These are phyloP conservation scores for Dufourea novaeangliae DNA, from an alignment of 1,140 invertebrate genomes.

Conservation along the genomic window DNA sequence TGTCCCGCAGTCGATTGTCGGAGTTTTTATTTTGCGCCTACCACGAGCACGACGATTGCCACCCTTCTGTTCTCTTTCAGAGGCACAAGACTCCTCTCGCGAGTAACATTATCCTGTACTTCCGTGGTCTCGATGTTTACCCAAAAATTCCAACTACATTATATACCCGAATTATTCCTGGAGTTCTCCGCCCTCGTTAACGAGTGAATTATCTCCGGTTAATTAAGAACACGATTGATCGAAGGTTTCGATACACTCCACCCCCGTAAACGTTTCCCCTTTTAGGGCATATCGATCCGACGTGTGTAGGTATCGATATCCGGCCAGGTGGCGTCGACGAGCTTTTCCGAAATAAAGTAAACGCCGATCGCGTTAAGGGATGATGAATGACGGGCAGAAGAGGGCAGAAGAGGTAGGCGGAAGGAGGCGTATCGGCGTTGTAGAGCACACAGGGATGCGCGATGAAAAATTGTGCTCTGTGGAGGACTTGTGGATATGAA, in stretches of 20 bases:
- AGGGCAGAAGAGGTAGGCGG: slow-evolving; percentile 38
- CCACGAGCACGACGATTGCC: not conserved
- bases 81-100: not conserved
- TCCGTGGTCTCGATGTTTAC: not conserved
- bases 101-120: slow-evolving; percentile 7
- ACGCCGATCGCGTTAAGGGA: slow-evolving; percentile 65
- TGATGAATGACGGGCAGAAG: slow-evolving; percentile 57
- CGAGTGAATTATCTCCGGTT: slow-evolving; percentile 19
- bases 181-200: slow-evolving; percentile 1
- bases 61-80: slow-evolving; percentile 16
- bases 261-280: not conserved
- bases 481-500: slow-evolving; percentile 64
- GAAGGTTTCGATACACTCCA: slow-evolving; percentile 1
- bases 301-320: slow-evolving; percentile 63
- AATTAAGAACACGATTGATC: slow-evolving; percentile 54
- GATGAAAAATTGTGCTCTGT: slow-evolving; percentile 75
- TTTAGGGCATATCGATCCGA: slow-evolving; percentile 41
- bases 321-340: slow-evolving; percentile 72
- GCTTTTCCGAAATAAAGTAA: slow-evolving; percentile 69
- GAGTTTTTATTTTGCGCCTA: slow-evolving; percentile 36
- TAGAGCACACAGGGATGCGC: slow-evolving; percentile 41
- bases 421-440: slow-evolving; percentile 29
- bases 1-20: slow-evolving; percentile 27
- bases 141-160: not conserved
- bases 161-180: not conserved